A percentile compares a stretch with the other conserved stretches of the same genome.
These are phyloP conservation scores for Linurgus olivaceus DNA, from an alignment of 2,797 vertebrate species.

Conservation along the genomic window DNA sequence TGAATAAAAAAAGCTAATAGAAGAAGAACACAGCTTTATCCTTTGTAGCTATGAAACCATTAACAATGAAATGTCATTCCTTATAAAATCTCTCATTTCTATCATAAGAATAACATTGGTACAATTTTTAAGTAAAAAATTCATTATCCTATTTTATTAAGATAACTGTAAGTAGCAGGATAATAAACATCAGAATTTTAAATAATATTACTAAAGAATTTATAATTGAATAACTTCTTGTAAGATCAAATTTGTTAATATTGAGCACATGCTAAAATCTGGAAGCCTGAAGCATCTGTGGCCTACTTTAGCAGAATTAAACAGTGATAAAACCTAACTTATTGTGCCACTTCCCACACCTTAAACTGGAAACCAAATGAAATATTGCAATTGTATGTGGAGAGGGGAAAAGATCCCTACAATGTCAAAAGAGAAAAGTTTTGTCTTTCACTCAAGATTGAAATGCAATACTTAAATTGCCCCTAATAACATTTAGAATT, in stretches of 20 bases:
- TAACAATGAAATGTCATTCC: slow-evolving; percentile 83
- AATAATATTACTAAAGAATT: slow-evolving; percentile 33
- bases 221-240: slow-evolving; percentile 4
- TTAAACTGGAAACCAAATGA: neutral
- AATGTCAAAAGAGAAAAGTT: neutral
- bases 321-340: neutral
- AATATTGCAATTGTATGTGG: neutral
- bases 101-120: slow-evolving; percentile 78
- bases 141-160: slow-evolving; percentile 76
- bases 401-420: neutral
- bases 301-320: neutral
- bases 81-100: slow-evolving; percentile 84
- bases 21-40: slow-evolving; percentile 80
- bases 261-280: neutral
- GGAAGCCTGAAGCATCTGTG: neutral
- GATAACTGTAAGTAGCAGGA: slow-evolving; percentile 64
- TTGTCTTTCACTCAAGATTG: neutral
- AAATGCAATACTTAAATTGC: neutral
- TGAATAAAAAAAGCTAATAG: slow-evolving; percentile 85
- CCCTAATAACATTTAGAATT: neutral
- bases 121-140: slow-evolving; percentile 76
- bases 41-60: slow-evolving; percentile 85
- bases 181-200: slow-evolving; percentile 55
- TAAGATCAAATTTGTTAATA: slow-evolving; percentile 2
- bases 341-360: neutral